Evolutionary conservation across 2,888 invertebrate species (phyloP), one percentile per base, ranked within the genome.

Genomic region (Eristalinus sepulchralis): DNA sequence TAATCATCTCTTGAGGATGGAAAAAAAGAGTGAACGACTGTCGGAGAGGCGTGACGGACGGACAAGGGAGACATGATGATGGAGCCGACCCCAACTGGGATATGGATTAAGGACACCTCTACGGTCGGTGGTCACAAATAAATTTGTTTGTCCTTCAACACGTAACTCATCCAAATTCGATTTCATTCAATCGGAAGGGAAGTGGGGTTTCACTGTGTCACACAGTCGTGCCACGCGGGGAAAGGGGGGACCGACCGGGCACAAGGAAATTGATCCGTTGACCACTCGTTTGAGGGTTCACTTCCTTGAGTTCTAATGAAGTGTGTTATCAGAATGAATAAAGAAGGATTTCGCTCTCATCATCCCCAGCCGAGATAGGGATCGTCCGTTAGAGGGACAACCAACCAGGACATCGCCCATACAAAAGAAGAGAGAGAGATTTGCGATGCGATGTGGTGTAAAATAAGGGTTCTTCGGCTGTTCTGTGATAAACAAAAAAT

Each of bases 241-340:
- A 10, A 17, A 24, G 24, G 1, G 17, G 17, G 6, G 27, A 13
- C 4, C 36, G 10, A 63, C n/a, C 36, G 59, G n/a, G 39, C 57
- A 66, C 75, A 62, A 63, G 81, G 68, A 81, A 85, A 81, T 68
- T 81, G 85, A 83, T 82, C 85, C 85, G 82, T 86, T 86, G 85
- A 86, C 85, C 85, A 86, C 82, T 83, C 85, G 82, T 86, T 86
- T 82, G 85, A 66, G 82, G 82, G 78, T 83, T 78, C 78, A 82
- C 82, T 85, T 85, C 85, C 85, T 78, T 83, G 64, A 68, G 59
- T 70, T 70, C 82, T 86, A 86, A 86, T 86, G 85, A 86, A 86
- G 82, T 86, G 82, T 86, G 85, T 59, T 86, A 83, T 86, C 81
- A 75, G 79, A 80, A 76, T 70, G 67, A 71, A 81, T 77, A 81